These are phyloP conservation scores for Hoplostethus mediterraneus DNA, from an alignment of 2,797 vertebrate species.

Conservation along the genomic window DNA sequence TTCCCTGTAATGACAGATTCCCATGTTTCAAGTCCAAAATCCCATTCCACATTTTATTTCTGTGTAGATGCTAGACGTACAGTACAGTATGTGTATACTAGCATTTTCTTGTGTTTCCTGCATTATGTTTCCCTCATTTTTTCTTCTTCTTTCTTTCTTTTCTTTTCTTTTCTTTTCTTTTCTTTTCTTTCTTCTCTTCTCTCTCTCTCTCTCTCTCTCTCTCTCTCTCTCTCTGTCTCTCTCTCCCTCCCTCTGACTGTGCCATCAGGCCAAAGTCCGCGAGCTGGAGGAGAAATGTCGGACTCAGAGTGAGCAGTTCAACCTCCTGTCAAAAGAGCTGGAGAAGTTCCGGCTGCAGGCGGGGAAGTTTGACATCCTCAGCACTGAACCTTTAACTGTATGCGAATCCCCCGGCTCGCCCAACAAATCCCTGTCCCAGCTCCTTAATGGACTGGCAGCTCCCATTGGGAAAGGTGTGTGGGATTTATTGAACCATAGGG, in stretches of 20 bases:
- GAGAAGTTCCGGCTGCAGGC: conserved; percentile 94
- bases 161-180: conserved; percentile 3
- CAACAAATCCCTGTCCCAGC: conserved; percentile 88
- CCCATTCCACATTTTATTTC: conserved; percentile 40
- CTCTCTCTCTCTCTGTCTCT: not conserved
- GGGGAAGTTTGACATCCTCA: conserved; percentile 91
- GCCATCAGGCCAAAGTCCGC: conserved; percentile 92
- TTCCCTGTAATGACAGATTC: conserved; percentile 50
- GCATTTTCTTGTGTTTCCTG: conserved; percentile 33
- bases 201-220: conserved; percentile 2
- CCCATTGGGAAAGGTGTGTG: conserved; percentile 91
- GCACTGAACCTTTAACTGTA: conserved; percentile 79
- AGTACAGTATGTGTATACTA: conserved; percentile 20
- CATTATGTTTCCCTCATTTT: conserved; percentile 37
- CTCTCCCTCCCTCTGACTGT: conserved; percentile 6
- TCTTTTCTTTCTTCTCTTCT: conserved; percentile 10
- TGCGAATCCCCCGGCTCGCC: conserved; percentile 85
- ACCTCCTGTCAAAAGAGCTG: conserved; percentile 95
- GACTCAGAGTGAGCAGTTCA: conserved; percentile 96
- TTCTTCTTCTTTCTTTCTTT: conserved; percentile 12
- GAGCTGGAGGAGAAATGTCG: conserved; percentile 98
- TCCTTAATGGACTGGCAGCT: conserved; percentile 93
- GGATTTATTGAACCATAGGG: not conserved
- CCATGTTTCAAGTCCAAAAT: conserved; percentile 32
- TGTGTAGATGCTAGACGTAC: conserved; percentile 46